Percentiles rank a stretch among this genome's conserved stretches.
These are phyloP conservation scores for Lanistes nyassanus DNA, from an alignment of 1,140 invertebrate genomes.

Conservation along the genomic window DNA sequence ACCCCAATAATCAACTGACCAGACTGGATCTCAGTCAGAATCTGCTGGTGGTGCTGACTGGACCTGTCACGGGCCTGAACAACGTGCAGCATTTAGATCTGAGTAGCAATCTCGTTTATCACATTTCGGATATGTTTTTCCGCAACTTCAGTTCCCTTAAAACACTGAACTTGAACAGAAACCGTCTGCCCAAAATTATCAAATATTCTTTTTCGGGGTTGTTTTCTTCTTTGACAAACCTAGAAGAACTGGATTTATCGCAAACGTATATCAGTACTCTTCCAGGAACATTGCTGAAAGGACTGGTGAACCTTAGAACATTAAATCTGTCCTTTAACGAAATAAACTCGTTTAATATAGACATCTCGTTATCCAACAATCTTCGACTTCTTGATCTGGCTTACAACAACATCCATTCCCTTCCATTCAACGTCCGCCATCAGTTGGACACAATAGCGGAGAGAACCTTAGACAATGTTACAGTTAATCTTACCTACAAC, in stretches of 20 bases:
- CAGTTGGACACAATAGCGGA: background rate
- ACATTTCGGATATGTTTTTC: conserved; percentile 30
- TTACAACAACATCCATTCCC: conserved; percentile 14
- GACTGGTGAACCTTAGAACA: conserved; percentile 3
- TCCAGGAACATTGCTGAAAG: conserved; percentile 3
- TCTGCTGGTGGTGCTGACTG: conserved; percentile 6
- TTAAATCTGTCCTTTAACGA: conserved; percentile 30
- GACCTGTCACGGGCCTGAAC: conserved; percentile 20
- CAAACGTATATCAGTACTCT: conserved; percentile 30
- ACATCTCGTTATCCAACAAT: conserved; percentile 12
- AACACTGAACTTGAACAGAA: conserved; percentile 17
- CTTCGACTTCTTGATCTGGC: conserved; percentile 25
- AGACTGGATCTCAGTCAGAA: conserved; percentile 5
- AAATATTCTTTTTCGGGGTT: background rate
- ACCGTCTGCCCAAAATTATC: background rate
- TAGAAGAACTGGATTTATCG: conserved; percentile 32
- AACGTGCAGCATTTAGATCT: conserved; percentile 18
- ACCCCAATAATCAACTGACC: background rate
- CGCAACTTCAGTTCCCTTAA: conserved; percentile 3
- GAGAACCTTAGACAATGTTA: background rate
- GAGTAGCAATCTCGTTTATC: conserved; percentile 3
- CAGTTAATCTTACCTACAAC: conserved; percentile 23
- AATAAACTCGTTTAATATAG: conserved; percentile 10
- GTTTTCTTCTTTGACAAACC: conserved; percentile 3
- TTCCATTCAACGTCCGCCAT: background rate